Conservation (phyloP, 2,113 vertebrate species). For the Dromaius novaehollandiae region DNA sequence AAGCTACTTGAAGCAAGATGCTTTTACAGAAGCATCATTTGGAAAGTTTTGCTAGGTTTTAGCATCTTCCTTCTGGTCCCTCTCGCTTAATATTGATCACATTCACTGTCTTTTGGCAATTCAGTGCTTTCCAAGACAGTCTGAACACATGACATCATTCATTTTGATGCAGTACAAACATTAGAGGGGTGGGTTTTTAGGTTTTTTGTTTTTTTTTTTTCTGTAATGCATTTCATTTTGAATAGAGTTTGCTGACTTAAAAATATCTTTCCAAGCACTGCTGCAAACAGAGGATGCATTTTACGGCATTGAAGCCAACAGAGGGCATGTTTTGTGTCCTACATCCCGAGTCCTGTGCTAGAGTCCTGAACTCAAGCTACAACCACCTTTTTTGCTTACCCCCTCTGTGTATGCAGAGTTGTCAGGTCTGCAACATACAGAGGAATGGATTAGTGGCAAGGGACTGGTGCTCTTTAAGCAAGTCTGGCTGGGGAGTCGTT, state of each 20-base stretch:
- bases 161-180: not conserved
- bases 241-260: not conserved
- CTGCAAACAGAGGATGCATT: accelerated
- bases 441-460: accelerated
- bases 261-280: not conserved
- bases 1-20: not conserved
- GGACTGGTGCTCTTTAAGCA: not conserved
- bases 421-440: accelerated
- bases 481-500: not conserved
- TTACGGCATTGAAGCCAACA: not conserved
- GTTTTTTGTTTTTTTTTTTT: not conserved
- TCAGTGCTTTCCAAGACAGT: not conserved
- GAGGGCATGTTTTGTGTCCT: not conserved
- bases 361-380: accelerated
- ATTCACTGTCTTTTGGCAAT: not conserved
- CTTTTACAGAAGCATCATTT: not conserved
- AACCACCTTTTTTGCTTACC: accelerated
- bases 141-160: not conserved
- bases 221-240: not conserved
- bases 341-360: not conserved
- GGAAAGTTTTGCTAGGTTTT: not conserved
- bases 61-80: not conserved
- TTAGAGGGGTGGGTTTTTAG: not conserved
- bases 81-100: not conserved
- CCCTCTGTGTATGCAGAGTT: accelerated